These are phyloP conservation scores for Porites cylindrica DNA, from an alignment of 92 coral and sea anemone species.

Conservation along the genomic window DNA sequence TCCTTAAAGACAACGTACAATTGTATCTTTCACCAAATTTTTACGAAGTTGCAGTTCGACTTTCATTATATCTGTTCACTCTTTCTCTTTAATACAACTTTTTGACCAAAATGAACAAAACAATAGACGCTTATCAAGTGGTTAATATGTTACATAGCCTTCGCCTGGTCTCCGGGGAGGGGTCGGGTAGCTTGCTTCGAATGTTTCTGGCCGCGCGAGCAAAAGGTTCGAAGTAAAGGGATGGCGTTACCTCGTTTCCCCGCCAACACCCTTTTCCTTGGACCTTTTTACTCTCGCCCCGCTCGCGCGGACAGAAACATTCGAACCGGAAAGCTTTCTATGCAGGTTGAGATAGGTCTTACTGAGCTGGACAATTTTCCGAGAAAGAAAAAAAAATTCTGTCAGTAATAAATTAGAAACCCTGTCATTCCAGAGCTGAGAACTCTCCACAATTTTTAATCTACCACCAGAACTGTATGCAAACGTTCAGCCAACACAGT, in stretches of 20 bases:
- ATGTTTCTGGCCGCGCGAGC: conserved; percentile 10
- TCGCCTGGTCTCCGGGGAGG: too few relatives aligned
- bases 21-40: conserved; percentile 11
- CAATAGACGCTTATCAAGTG: conserved; percentile 24
- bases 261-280: neutral
- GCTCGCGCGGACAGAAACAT: conserved; percentile 25
- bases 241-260: conserved; percentile 14
- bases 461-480: conserved; percentile 6
- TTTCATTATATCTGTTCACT: conserved; percentile 6
- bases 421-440: conserved; percentile 19
- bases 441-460: conserved; percentile 2
- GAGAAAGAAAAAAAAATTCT: neutral
- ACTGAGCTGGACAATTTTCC: conserved; percentile 15
- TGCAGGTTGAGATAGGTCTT: neutral
- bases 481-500: neutral
- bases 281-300: conserved; percentile 23
- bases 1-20: neutral
- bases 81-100: conserved; percentile 20
- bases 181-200: conserved; percentile 4
- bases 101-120: neutral
- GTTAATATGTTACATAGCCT: neutral
- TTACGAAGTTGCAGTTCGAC: neutral
- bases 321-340: neutral
- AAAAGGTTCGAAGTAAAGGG: conserved; percentile 4
- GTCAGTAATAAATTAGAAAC: conserved; percentile 7